Percentiles rank a stretch among this genome's conserved stretches.
phyloP scores from a whole-genome alignment of 1,140 invertebrate species.

The Elysia chlorotica region DNA sequence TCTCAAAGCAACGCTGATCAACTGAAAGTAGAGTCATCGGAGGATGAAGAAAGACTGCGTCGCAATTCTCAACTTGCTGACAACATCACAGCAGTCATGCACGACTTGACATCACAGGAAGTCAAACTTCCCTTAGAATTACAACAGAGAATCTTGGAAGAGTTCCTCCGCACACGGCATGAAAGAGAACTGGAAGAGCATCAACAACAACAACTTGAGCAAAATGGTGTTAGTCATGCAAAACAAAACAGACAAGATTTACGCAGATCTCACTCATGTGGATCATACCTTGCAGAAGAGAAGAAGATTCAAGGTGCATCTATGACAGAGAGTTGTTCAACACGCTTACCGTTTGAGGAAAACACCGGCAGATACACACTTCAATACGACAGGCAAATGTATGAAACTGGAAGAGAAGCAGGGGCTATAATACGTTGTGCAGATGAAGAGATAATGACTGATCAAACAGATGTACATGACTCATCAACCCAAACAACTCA shows the following conservation, averaged over 20 bases:
- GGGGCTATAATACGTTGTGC: neutral
- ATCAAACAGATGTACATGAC: neutral
- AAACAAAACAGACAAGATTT: neutral
- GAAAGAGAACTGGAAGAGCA: too few species aligned
- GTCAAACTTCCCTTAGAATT: conserved; percentile 3
- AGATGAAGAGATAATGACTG: neutral
- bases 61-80: too few species aligned
- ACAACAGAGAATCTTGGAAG: neutral
- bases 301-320: neutral
- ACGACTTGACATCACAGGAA: neutral
- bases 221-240: neutral
- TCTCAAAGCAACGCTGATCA: too few species aligned
- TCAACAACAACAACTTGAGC: neutral
- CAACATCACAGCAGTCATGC: too few species aligned
- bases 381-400: neutral
- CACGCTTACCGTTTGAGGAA: too few species aligned
- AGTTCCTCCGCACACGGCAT: too few species aligned
- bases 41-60: too few species aligned
- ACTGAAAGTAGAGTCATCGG: too few species aligned
- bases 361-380: too few species aligned
- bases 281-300: too few species aligned
- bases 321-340: neutral
- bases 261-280: too few species aligned
- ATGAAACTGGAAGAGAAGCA: neutral
- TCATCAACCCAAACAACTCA: conserved; percentile 1